Conservation (phyloP, 2,888 invertebrate genomes). For the Lasioglossum malachurum region DNA sequence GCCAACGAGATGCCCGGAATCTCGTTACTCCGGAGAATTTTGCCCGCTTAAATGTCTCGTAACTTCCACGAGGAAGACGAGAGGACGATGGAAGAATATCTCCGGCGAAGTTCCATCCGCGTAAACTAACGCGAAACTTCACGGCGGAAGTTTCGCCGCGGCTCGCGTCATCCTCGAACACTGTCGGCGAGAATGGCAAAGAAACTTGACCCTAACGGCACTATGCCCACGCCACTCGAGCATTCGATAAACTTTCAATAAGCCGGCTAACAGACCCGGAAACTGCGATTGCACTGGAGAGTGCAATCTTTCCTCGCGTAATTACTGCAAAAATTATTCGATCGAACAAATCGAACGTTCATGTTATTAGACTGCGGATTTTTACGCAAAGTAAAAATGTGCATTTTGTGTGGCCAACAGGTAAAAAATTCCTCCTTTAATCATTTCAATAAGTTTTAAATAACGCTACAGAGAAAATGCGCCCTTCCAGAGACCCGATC, state of each 20-base stretch:
- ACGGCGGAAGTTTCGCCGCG: slow-evolving; percentile 19
- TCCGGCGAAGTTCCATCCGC: slow-evolving; percentile 38
- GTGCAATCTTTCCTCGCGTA: neutral
- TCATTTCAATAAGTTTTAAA: too few species aligned
- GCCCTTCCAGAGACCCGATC: neutral
- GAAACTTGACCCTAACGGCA: slow-evolving; percentile 22
- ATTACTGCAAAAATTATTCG: neutral
- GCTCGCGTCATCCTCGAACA: neutral
- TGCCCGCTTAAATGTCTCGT: neutral
- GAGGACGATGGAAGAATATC: slow-evolving; percentile 12
- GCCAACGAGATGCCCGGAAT: neutral
- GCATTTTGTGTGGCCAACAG: too few species aligned
- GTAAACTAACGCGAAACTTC: slow-evolving; percentile 37
- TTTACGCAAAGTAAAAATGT: neutral
- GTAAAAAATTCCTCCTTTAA: too few species aligned
- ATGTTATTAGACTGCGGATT: neutral
- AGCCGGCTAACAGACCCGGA: slow-evolving; percentile 9
- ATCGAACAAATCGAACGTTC: neutral
- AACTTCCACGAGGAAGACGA: slow-evolving; percentile 22
- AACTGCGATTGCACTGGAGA: neutral
- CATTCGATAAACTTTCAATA: slow-evolving; percentile 42
- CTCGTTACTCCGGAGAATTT: neutral
- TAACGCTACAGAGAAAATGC: neutral
- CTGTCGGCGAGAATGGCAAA: neutral
- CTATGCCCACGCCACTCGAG: neutral